Conservation (phyloP, 2,797 vertebrate species). For the Acomys russatus region DNA sequence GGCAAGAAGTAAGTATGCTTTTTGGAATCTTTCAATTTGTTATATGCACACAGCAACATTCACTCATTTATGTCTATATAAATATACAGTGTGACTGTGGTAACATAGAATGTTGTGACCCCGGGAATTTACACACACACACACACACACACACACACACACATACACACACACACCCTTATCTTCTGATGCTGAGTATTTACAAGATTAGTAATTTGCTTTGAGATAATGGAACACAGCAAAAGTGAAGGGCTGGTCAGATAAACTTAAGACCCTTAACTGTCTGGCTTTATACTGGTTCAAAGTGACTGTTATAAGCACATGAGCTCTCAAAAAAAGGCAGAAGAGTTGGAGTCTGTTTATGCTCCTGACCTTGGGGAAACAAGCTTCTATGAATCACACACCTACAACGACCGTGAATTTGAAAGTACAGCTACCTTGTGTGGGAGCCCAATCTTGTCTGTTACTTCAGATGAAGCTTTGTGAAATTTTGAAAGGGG, state of each 20-base stretch:
- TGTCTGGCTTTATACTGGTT: conserved; percentile 23
- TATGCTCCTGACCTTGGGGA: not conserved
- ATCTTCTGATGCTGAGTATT: not conserved
- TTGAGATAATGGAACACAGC: not conserved
- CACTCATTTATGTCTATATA: not conserved
- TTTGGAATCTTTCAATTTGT: not conserved
- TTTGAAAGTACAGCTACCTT: not conserved
- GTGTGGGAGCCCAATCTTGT: not conserved
- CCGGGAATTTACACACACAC: not conserved
- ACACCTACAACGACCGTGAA: not conserved
- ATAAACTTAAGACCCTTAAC: not conserved
- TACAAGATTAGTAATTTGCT: not conserved
- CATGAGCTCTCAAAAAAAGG: not conserved
- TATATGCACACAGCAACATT: not conserved
- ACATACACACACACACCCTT: not conserved
- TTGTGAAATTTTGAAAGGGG: not conserved
- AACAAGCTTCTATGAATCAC: not conserved
- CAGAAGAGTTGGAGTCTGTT: not conserved
- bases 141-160: not conserved
- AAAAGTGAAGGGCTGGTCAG: conserved; percentile 1
- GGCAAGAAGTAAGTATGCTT: not conserved
- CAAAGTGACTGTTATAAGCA: not conserved
- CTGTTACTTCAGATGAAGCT: not conserved
- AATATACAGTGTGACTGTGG: not conserved
- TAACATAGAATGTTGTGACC: not conserved